A percentile compares a stretch with the other conserved stretches of the same genome.
Evolutionary conservation across 2,888 invertebrate genomes (phyloP).

Genomic region (Lycophotia porphyrea): DNA sequence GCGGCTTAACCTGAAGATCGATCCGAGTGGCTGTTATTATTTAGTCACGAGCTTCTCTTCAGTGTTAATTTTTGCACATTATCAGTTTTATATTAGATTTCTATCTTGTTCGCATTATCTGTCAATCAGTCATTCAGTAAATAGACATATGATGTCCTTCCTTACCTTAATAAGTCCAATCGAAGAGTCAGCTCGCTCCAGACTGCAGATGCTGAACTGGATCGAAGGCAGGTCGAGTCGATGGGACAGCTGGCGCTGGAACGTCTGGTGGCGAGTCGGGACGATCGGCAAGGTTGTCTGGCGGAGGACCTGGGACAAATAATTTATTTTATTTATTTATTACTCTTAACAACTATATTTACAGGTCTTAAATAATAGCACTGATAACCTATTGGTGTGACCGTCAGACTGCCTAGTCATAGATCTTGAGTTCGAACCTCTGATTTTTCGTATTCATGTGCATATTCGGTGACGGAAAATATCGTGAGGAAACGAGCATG

Average conservation of each 20-base stretch:
- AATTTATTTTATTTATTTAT: background rate
- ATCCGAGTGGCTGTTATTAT: too few species aligned
- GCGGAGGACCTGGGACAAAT: constrained; percentile 91
- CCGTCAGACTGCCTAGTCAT: too few species aligned
- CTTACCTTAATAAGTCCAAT: constrained; percentile 93
- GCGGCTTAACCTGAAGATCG: too few species aligned
- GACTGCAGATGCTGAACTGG: constrained; percentile 94
- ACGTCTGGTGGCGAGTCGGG: constrained; percentile 94
- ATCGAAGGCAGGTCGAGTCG: constrained; percentile 94
- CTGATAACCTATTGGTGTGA: too few species aligned
- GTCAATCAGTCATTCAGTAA: background rate
- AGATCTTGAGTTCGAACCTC: too few species aligned
- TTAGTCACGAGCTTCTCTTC: too few species aligned
- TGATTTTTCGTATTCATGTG: too few species aligned
- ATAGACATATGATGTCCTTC: constrained; percentile 42
- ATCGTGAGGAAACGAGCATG: too few species aligned
- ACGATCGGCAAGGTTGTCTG: constrained; percentile 96
- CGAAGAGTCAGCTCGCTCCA: constrained; percentile 93
- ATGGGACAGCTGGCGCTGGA: constrained; percentile 95
- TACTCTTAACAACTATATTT: background rate
- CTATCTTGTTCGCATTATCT: background rate
- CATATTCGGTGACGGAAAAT: too few species aligned
- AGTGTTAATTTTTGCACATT: too few species aligned
- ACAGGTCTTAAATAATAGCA: too few species aligned
- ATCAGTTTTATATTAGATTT: too few species aligned